Evolutionary conservation across 2,888 invertebrate species (phyloP).

Genomic region (Phortica okadai): DNA sequence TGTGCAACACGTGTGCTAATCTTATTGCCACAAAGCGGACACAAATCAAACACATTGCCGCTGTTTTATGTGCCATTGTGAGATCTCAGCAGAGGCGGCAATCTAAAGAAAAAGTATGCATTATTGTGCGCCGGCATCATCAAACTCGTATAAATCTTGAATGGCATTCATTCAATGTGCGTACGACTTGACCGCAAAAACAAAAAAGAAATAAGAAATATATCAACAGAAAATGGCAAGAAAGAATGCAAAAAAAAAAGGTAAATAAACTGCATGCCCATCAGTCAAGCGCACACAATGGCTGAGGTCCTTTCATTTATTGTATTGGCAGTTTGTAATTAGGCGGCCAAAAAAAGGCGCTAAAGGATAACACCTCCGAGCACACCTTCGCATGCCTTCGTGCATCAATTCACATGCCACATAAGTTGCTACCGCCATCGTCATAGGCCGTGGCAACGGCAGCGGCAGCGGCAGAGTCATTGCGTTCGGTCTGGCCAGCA

Average conservation of each 20-base stretch:
- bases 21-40: slow-evolving; percentile 46
- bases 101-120: not conserved
- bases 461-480: not conserved
- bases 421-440: slow-evolving; percentile 30
- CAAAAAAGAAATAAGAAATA: slow-evolving; percentile 31
- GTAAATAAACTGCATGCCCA: slow-evolving; percentile 50
- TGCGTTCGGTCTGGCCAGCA: slow-evolving; percentile 7
- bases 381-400: slow-evolving; percentile 46
- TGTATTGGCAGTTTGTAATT: slow-evolving; percentile 67
- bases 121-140: slow-evolving; percentile 66
- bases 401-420: slow-evolving; percentile 19
- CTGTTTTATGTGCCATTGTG: not conserved
- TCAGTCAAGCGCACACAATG: slow-evolving; percentile 36
- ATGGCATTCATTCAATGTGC: slow-evolving; percentile 53
- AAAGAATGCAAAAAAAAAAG: slow-evolving; percentile 30
- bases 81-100: slow-evolving; percentile 27
- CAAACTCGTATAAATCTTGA: slow-evolving; percentile 74
- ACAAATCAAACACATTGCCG: not conserved
- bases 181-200: slow-evolving; percentile 58
- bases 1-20: slow-evolving; percentile 75
- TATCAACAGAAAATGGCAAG: slow-evolving; percentile 27
- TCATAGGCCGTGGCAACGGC: slow-evolving; percentile 16
- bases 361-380: slow-evolving; percentile 74
- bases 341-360: slow-evolving; percentile 67
- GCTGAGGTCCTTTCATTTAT: slow-evolving; percentile 29